These are phyloP conservation scores for Pardalotus punctatus DNA, from an alignment of 2,113 vertebrate genomes.

Conservation along the genomic window DNA sequence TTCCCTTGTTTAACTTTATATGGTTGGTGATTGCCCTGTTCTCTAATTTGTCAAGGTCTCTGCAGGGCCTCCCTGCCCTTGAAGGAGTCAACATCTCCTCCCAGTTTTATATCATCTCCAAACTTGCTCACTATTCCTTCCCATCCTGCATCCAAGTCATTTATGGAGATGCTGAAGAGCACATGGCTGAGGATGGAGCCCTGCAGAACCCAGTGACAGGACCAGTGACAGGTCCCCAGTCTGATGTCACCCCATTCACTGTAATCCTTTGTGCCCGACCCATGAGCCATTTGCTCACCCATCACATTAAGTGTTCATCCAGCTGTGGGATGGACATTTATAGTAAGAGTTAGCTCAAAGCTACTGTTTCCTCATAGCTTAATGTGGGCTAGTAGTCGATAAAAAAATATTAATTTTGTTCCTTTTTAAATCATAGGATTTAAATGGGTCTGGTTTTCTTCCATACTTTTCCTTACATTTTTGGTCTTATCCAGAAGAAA, in stretches of 20 bases:
- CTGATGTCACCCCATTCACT: not conserved
- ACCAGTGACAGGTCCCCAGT: not conserved
- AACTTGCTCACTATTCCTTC: not conserved
- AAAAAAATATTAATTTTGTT: not conserved
- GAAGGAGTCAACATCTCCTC: not conserved
- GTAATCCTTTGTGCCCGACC: accelerated
- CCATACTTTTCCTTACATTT: not conserved
- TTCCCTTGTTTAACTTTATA: accelerated
- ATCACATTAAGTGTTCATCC: not conserved
- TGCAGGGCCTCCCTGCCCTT: not conserved
- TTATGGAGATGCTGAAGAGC: not conserved
- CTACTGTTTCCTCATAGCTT: not conserved
- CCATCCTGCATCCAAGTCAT: not conserved
- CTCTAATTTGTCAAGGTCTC: not conserved
- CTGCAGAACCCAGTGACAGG: not conserved
- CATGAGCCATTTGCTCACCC: not conserved
- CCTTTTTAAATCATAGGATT: not conserved
- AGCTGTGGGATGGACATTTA: not conserved
- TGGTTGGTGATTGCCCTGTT: not conserved
- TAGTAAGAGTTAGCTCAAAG: not conserved
- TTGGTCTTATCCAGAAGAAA: conserved; percentile 12
- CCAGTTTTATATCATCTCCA: accelerated
- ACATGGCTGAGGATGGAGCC: not conserved
- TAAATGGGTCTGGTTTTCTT: not conserved
- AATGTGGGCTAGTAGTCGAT: not conserved